phyloP scores from a whole-genome alignment of 2,797 vertebrate genomes.

The Echeneis naucrates region DNA sequence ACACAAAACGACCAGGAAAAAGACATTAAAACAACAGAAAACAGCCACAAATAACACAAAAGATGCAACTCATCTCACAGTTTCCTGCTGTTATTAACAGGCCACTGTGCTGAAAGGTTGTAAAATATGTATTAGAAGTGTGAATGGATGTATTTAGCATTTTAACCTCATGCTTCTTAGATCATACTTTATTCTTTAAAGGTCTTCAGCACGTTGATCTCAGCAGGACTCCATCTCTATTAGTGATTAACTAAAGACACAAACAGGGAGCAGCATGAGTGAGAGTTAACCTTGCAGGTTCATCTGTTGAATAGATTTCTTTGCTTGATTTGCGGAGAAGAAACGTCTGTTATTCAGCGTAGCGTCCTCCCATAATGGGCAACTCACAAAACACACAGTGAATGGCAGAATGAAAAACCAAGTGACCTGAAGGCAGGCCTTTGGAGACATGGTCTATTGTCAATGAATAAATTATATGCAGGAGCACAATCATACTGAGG shows the following conservation, averaged over 20 bases:
- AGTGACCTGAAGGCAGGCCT: constrained; percentile 51
- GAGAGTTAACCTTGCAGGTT: background rate
- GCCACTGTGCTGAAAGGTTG: background rate
- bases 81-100: background rate
- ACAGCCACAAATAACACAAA: background rate
- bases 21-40: no score
- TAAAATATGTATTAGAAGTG: background rate
- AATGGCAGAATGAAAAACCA: constrained; percentile 17
- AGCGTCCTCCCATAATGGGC: background rate
- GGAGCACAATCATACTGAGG: constrained; percentile 61
- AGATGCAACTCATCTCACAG: background rate
- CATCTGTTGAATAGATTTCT: background rate
- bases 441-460: constrained; percentile 52
- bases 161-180: background rate
- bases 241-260: constrained; percentile 13
- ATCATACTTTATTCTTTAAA: background rate
- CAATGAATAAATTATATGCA: constrained; percentile 76
- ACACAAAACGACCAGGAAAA: background rate
- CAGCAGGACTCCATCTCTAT: background rate
- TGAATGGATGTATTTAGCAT: background rate
- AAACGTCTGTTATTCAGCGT: constrained; percentile 13
- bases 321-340: constrained; percentile 1
- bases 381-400: constrained; percentile 37
- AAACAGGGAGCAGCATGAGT: background rate
- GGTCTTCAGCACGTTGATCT: background rate